phyloP scores from a whole-genome alignment of 1,140 invertebrate species.

The Calycopis cecrops region DNA sequence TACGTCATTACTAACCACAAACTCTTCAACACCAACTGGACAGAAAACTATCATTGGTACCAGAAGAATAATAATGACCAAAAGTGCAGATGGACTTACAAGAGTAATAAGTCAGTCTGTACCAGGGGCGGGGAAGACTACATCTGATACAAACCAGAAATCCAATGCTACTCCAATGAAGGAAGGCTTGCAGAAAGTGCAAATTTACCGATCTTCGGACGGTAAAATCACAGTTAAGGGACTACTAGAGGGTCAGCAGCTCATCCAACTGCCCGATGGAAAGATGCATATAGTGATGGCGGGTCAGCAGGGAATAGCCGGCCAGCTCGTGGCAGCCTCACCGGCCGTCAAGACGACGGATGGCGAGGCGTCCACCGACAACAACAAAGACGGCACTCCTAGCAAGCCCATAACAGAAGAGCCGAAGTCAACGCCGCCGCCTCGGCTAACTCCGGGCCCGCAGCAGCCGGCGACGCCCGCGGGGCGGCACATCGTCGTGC shows the following conservation, averaged over 20 bases:
- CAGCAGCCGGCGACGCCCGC: constrained; percentile 37
- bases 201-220: constrained; percentile 92
- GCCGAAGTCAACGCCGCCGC: constrained; percentile 22
- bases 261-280: constrained; percentile 94
- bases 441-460: constrained; percentile 27
- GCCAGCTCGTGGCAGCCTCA: constrained; percentile 55
- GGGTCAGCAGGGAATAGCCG: constrained; percentile 54
- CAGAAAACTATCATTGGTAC: constrained; percentile 82
- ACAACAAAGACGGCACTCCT: constrained; percentile 22
- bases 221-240: constrained; percentile 95
- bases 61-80: constrained; percentile 87
- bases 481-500: constrained; percentile 44
- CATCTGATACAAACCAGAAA: constrained; percentile 40
- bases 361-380: constrained; percentile 20
- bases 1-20: constrained; percentile 79
- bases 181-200: constrained; percentile 85
- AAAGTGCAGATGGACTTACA: constrained; percentile 86
- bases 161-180: constrained; percentile 50
- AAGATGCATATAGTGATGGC: constrained; percentile 88
- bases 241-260: constrained; percentile 93
- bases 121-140: constrained; percentile 38
- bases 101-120: constrained; percentile 80
- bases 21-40: constrained; percentile 73
- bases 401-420: constrained; percentile 33
- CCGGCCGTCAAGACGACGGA: constrained; percentile 31